These are phyloP conservation scores for Planococcus citri DNA, from an alignment of 1,140 invertebrate genomes.

Conservation along the genomic window DNA sequence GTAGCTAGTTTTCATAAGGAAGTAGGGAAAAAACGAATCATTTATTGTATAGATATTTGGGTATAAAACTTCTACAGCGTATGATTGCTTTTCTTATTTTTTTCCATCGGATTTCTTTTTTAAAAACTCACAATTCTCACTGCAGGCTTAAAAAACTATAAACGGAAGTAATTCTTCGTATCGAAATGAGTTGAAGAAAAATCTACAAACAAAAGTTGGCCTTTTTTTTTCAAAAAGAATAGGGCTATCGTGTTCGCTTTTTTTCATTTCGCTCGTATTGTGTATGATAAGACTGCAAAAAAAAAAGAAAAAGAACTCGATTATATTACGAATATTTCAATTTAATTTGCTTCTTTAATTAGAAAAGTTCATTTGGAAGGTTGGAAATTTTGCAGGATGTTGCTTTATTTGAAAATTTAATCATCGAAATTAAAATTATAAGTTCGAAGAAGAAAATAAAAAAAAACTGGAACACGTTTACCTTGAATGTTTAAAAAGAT, in stretches of 20 bases:
- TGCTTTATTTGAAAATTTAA: not conserved
- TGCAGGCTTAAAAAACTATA: constrained; percentile 2
- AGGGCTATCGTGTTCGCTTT: no score
- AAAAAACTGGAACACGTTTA: not conserved
- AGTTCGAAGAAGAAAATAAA: not conserved
- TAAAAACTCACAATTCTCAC: not conserved
- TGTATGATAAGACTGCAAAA: not conserved
- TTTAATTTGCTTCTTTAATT: not conserved
- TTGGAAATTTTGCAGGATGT: not conserved
- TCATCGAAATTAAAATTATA: not conserved
- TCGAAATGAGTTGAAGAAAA: not conserved
- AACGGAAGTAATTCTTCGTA: not conserved
- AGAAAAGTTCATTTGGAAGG: not conserved
- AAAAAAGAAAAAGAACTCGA: no score
- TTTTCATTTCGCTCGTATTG: not conserved
- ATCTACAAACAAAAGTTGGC: no score
- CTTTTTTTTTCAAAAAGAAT: no score
- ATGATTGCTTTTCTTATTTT: constrained; percentile 2
- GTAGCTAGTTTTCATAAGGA: no score
- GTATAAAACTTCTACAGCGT: not conserved
- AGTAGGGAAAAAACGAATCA: not conserved
- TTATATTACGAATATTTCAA: not conserved
- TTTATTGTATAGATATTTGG: not conserved
- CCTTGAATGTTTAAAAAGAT: not conserved
- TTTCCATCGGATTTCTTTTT: not conserved